Base-by-base conservation (phyloP, 1,140 invertebrate species). In the Bombus pyrosoma region DNA sequence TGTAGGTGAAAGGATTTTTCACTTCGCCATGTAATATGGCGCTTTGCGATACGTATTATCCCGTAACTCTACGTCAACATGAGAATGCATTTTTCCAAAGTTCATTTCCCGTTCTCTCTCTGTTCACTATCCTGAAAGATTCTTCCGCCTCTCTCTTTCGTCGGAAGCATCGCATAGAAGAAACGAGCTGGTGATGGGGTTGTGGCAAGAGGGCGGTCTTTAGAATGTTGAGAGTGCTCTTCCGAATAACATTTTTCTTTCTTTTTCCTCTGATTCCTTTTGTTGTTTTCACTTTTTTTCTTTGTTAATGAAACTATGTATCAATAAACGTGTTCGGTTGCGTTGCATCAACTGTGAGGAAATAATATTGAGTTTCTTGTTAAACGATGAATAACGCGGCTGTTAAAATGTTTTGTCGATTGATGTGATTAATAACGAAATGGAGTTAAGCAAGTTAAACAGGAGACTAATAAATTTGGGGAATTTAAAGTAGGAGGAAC, bases 41-140 rank as follows among this genome's bases (percentile, higher is more conserved):
- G 18, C 59, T n/a, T n/a, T 62, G 59, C 59, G 28, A 73, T 62
- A 62, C 3, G 37, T 62, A 73, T 72, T 81, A 81, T 71, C 47
- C 4, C 68, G 34, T 81, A 72, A 73, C 37, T 72, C 37, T 18
- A 3, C 8, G 18, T 37, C 18, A 15, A 18, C 37, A 73, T 73
- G 37, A 28, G 34, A 81, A 74, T 37, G 39, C 39, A 64, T 73
- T 81, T 73, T 74, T 74, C 47, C 28, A 57, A 69, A 81, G 34
- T 81, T 71, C 34, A 53, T 80, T 66, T 53, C 22, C 69, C 25
- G 5, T 41, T 57, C 13, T 41, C 28, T n/a, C 13, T 72, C 3
- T 69, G 3, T 53, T 5, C 15, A 22, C 9, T 25, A n/a, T 77
- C 37, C 57, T 59, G 12, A 2, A 12, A n/a, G 69, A 39, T 22